Conservation (phyloP, 2,113 vertebrate genomes). For the Podocnemis expansa region DNA sequence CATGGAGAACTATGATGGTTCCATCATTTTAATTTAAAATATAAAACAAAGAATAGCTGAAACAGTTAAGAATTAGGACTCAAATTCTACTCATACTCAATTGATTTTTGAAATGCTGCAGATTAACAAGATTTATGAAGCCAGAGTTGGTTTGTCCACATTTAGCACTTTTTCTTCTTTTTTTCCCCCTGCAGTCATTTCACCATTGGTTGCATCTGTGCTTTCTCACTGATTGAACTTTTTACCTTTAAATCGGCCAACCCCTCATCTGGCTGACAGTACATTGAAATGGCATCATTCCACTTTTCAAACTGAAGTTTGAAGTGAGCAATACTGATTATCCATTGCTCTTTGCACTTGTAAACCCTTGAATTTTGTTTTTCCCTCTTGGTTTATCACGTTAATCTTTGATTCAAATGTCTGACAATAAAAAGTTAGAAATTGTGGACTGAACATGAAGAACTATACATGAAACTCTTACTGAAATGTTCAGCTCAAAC, state of each 20-base stretch:
- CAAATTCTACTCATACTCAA: neutral
- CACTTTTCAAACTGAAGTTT: slow-evolving; percentile 20
- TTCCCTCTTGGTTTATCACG: too few species aligned
- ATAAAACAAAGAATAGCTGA: neutral
- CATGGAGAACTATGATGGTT: neutral
- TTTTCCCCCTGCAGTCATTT: slow-evolving; percentile 56
- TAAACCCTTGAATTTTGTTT: neutral
- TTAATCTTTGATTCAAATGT: slow-evolving; percentile 13
- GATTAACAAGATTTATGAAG: slow-evolving; percentile 65
- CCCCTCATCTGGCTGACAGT: slow-evolving; percentile 17
- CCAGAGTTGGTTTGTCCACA: neutral
- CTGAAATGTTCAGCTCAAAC: neutral
- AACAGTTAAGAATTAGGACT: neutral
- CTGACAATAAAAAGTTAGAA: neutral
- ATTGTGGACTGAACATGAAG: neutral
- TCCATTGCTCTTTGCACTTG: neutral
- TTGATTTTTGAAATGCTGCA: slow-evolving; percentile 35
- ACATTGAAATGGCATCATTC: neutral
- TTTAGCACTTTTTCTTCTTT: slow-evolving; percentile 28
- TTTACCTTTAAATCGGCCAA: slow-evolving; percentile 61
- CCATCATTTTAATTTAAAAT: neutral
- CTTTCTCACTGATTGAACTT: slow-evolving; percentile 74
- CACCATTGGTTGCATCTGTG: slow-evolving; percentile 52
- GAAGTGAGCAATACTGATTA: slow-evolving; percentile 13
- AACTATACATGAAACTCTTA: neutral